Evolutionary conservation across 2,797 vertebrate genomes (phyloP).

Genomic region (Scleropages formosus): DNA sequence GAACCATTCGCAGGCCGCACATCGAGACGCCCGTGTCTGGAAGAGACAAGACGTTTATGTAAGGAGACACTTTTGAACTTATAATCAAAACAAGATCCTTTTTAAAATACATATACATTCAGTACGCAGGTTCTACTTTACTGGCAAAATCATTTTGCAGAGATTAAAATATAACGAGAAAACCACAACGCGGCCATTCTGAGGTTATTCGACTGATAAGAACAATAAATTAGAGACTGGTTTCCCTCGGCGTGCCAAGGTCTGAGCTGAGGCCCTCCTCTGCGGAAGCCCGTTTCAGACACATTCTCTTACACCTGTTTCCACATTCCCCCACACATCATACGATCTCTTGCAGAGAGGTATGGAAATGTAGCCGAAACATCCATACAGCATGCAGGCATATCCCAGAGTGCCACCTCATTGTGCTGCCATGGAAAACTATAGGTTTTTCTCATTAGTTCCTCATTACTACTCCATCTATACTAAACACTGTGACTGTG

Average conservation of each 20-base stretch:
- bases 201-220: conserved; percentile 50
- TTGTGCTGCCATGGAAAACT: neutral
- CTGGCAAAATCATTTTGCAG: neutral
- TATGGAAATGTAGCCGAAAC: no score
- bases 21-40: conserved; percentile 75
- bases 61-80: neutral
- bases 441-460: neutral
- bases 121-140: neutral
- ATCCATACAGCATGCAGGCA: neutral
- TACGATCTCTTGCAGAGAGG: no score
- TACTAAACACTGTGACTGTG: conserved; percentile 1
- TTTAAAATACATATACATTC: neutral
- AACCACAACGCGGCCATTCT: conserved; percentile 50
- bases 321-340: neutral
- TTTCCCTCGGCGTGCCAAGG: conserved; percentile 16
- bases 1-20: conserved; percentile 83
- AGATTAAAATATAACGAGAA: conserved; percentile 43
- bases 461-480: neutral
- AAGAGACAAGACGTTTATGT: conserved; percentile 36
- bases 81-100: conserved; percentile 29
- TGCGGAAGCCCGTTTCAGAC: neutral
- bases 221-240: conserved; percentile 48
- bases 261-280: conserved; percentile 1
- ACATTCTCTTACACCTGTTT: neutral
- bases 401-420: neutral